These are phyloP conservation scores for Xiphorhynchus erythropygius DNA, from an alignment of 2,797 vertebrate genomes.

Conservation along the genomic window DNA sequence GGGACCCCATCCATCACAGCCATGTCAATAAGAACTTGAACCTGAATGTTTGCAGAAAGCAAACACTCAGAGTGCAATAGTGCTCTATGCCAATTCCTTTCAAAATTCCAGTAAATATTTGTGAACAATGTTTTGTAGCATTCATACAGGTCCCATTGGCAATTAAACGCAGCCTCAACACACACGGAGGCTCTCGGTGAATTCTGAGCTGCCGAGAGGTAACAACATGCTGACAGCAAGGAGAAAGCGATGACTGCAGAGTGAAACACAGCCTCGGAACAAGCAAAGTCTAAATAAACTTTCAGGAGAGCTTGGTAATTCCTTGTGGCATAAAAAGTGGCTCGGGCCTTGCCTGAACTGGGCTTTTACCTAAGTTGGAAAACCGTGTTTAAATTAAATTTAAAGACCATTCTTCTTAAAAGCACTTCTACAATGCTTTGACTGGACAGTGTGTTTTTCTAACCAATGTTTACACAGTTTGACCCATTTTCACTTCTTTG, in stretches of 20 bases:
- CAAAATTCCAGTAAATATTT: conserved; percentile 38
- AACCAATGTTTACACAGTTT: conserved; percentile 65
- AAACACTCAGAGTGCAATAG: neutral
- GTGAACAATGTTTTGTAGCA: neutral
- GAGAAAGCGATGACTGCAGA: neutral
- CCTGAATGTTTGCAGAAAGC: conserved; percentile 19
- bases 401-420: conserved; percentile 31
- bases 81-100: neutral
- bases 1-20: neutral
- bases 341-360: conserved; percentile 22
- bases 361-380: conserved; percentile 12
- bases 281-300: conserved; percentile 41
- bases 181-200: neutral
- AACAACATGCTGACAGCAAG: neutral
- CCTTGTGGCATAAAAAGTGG: neutral
- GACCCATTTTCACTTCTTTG: conserved; percentile 60
- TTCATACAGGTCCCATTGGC: neutral
- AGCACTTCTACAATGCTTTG: conserved; percentile 29
- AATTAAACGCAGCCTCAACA: neutral
- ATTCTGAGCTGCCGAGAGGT: neutral
- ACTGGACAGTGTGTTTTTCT: conserved; percentile 61
- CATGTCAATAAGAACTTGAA: conserved; percentile 13
- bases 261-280: neutral
- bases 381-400: conserved; percentile 49
- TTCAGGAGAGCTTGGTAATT: neutral